phyloP scores from a whole-genome alignment of 2,797 vertebrate genomes.

The Xiphophorus birchmanni region DNA sequence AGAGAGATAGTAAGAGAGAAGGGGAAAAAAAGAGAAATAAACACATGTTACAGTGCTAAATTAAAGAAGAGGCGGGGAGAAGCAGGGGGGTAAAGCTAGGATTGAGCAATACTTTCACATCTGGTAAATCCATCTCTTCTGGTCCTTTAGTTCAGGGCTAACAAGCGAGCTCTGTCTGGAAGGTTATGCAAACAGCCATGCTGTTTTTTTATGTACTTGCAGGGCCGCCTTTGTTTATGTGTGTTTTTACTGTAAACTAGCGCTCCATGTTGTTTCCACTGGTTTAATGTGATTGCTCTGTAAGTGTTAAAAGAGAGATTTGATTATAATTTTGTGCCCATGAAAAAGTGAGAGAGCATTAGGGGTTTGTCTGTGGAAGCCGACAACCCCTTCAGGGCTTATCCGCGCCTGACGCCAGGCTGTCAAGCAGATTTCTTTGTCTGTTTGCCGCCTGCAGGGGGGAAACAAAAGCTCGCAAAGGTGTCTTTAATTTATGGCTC shows the following conservation, averaged over 20 bases:
- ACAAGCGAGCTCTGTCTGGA: slow-evolving; percentile 66
- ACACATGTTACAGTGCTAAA: slow-evolving; percentile 68
- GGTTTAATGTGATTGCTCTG: not conserved
- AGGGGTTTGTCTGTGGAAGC: slow-evolving; percentile 15
- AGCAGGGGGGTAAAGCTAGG: slow-evolving; percentile 8
- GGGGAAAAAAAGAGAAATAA: slow-evolving; percentile 28
- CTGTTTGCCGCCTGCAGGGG: slow-evolving; percentile 27
- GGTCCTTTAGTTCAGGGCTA: slow-evolving; percentile 54
- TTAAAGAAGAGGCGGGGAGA: slow-evolving; percentile 31
- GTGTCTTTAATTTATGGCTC: slow-evolving; percentile 33
- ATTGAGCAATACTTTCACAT: slow-evolving; percentile 84
- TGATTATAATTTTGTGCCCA: slow-evolving; percentile 15
- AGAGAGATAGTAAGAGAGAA: slow-evolving; percentile 15
- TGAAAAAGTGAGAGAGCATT: slow-evolving; percentile 1
- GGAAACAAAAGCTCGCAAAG: slow-evolving; percentile 13
- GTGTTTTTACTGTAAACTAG: slow-evolving; percentile 30
- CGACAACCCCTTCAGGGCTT: slow-evolving; percentile 33
- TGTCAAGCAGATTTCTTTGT: slow-evolving; percentile 46
- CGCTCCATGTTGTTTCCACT: not conserved
- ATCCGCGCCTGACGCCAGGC: slow-evolving; percentile 17
- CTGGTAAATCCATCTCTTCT: slow-evolving; percentile 79
- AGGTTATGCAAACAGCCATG: slow-evolving; percentile 67
- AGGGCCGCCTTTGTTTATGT: slow-evolving; percentile 41
- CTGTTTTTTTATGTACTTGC: slow-evolving; percentile 47
- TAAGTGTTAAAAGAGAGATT: slow-evolving; percentile 5